These are phyloP conservation scores for Sebastes steindachneri DNA, from an alignment of 2,797 vertebrate genomes.

Conservation along the genomic window DNA sequence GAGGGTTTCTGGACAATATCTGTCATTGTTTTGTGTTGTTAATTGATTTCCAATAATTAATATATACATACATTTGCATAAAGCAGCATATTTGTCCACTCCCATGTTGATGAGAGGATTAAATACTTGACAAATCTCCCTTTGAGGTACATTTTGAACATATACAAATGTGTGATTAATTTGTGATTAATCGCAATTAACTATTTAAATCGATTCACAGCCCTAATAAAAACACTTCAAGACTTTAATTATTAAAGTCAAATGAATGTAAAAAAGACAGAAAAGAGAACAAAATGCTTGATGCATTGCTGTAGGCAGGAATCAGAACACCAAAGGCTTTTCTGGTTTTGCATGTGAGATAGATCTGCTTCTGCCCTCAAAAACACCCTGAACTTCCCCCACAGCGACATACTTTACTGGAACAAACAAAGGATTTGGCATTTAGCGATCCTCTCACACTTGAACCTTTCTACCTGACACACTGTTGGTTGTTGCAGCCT, in stretches of 20 bases:
- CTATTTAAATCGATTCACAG: too few species aligned
- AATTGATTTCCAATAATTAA: too few species aligned
- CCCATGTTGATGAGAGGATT: too few species aligned
- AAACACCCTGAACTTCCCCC: background rate
- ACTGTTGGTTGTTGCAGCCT: constrained; percentile 20
- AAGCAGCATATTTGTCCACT: too few species aligned
- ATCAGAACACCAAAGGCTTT: background rate
- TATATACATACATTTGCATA: too few species aligned
- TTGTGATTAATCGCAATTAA: too few species aligned
- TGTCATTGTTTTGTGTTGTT: too few species aligned
- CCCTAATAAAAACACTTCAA: background rate
- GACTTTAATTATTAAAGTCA: background rate
- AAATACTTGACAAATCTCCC: too few species aligned
- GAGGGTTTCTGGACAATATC: too few species aligned
- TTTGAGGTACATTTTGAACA: too few species aligned
- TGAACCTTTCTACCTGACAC: background rate
- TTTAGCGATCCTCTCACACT: background rate
- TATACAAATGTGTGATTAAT: too few species aligned
- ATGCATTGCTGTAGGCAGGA: constrained; percentile 12
- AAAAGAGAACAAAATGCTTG: background rate
- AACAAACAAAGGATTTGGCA: background rate
- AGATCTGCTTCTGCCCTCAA: background rate
- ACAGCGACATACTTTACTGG: background rate
- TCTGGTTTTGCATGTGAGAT: background rate
- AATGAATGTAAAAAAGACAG: background rate